Evolutionary conservation across 2,888 invertebrate genomes (phyloP), one percentile per base, ranked within the genome.

Genomic region (Agriopis aurantiaria): DNA sequence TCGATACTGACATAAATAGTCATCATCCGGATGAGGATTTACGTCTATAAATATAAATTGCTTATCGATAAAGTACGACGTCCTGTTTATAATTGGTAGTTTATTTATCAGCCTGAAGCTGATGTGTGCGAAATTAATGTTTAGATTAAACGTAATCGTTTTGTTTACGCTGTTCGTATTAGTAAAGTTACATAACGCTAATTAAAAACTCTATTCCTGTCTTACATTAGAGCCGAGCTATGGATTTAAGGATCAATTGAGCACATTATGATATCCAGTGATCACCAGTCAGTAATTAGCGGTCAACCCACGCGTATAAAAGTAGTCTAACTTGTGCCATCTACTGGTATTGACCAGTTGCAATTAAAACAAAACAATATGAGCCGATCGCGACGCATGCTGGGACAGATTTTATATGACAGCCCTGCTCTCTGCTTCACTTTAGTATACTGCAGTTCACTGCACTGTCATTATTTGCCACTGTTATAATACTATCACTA

Each of bases 391-490:
- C 78, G 83, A 84, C 80, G 76, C 71, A 73, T 81, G 86, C 85
- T 90, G 89, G 88, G 83, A 79, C 85, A 81, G 81, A 82, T 89
- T n/a, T n/a, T 89, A 86, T 87, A 84, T 87, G 85, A 87, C 83
- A 83, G 75, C 79, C 81, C 80, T 84, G 84, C 87, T 87, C 79
- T 82, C 80, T 33, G 80, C 11, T n/a, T 11, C 23, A 9, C 33
- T 1, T 23, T 33, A 4, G 33, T 33, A 79, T 78, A 73, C 82
- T 82, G 82, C 80, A 83, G 89, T 89, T 92, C 90, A 90, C 89
- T 2, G 17, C 17, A 23, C 17, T 23, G 17, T 23, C 17, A 23
- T 88, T 60, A 11, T 14, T 23, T n/a, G 51, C 33, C 41, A 45
- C 45, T 61, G 41, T 17, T 49, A 49, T 33, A 59, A 11, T 46